Base-by-base conservation (phyloP, 2,797 vertebrate genomes). In the Odontamblyopus rebecca region DNA sequence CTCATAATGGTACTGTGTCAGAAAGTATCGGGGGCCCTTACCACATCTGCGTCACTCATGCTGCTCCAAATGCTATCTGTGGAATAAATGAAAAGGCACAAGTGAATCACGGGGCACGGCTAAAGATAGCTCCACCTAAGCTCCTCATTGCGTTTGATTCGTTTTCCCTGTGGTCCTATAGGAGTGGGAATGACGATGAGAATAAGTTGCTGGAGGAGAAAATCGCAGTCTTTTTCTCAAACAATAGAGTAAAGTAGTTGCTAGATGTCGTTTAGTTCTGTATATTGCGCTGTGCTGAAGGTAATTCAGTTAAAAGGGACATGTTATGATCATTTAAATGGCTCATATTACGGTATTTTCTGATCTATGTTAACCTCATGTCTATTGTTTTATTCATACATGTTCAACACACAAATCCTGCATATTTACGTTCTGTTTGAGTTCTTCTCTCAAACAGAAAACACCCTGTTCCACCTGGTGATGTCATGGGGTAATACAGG, bases 121-220 rank as follows among this genome's bases (percentile, higher is more conserved):
- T 67, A 65, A 68, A 75, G 74, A 82, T 85, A 86, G 76, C 76
- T 38, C 57, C 0, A 60, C 75, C 68, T 0, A 41, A 75, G 61
- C 77, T 88, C 86, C 78, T 88, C 81, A 80, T 89, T 78, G 75
- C 71, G 77, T 76, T 73, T 81, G 80, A 82, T 85, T 83, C 68
- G 74, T 86, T 78, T 81, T 89, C 88, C 86, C 86, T 85, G 77
- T 44, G 79, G 68, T 57, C 59, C 64, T 11, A 51, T 54, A 75
- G 69, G 66, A 74, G 67, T 26, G 74, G 81, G 70, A 74, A 60
- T 56, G 71, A 23, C 3, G 68, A 69, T 57, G 23, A 23, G 9
- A 67, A 59, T 68, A 73, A 65, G 13, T 70, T 75, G 67, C 35
- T 54, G 29, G 65, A 38, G 35, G 53, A 61, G 2, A 54, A 67